phyloP scores from a whole-genome alignment of 2,888 invertebrate genomes.

The Hydrotaea diabolus region DNA sequence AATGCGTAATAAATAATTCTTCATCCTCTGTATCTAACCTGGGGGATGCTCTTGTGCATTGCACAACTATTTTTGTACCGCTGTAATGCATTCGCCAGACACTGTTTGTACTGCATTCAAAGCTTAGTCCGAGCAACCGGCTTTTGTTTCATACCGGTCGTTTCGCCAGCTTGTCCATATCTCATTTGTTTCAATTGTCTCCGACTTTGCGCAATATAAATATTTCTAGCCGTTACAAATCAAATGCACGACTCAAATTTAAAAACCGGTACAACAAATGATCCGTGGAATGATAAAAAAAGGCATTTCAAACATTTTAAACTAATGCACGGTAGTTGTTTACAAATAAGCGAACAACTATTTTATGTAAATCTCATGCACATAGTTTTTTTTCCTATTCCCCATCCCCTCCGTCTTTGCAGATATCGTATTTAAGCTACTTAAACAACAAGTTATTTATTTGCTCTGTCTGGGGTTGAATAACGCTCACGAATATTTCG shows the following conservation, averaged over 20 bases:
- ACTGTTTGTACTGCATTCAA: neutral
- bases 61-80: no score
- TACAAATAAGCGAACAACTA: slow-evolving; percentile 25
- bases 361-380: slow-evolving; percentile 16
- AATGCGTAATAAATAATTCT: no score
- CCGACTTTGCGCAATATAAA: neutral
- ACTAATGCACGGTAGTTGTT: slow-evolving; percentile 15
- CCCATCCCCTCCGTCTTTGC: neutral
- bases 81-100: neutral
- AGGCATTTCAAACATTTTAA: neutral
- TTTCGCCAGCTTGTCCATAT: neutral
- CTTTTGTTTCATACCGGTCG: slow-evolving; percentile 33
- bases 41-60: no score
- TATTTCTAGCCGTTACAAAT: slow-evolving; percentile 19
- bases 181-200: slow-evolving; percentile 18
- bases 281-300: slow-evolving; percentile 21
- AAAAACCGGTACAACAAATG: slow-evolving; percentile 21
- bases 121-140: neutral
- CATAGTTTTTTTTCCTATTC: neutral
- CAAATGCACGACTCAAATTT: neutral
- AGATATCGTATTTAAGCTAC: neutral
- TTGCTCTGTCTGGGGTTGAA: neutral
- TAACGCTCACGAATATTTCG: neutral
- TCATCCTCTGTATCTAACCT: no score
- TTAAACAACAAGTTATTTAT: slow-evolving; percentile 22